Conservation (phyloP, 2,113 vertebrate species). For the Garra rufa region DNA sequence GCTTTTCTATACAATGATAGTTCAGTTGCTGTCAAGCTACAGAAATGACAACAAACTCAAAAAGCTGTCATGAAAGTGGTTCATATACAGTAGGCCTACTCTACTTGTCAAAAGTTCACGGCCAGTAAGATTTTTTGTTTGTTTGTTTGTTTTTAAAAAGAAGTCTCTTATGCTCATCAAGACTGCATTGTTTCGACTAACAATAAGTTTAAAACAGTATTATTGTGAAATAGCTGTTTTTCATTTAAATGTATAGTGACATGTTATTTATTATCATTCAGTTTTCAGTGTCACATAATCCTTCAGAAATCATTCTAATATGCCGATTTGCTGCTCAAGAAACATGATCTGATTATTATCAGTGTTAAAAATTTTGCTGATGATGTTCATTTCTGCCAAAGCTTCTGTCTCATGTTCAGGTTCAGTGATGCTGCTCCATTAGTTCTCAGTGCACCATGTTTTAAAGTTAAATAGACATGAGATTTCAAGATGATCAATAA, state of each 20-base stretch:
- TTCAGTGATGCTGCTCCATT: background rate
- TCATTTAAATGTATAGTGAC: background rate
- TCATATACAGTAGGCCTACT: too few relatives aligned
- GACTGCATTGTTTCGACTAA: background rate
- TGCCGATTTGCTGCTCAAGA: background rate
- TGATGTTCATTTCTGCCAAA: background rate
- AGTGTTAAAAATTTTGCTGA: background rate
- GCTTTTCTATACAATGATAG: background rate
- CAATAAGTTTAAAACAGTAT: background rate
- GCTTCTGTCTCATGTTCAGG: background rate
- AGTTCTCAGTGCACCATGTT: background rate
- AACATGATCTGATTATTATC: background rate
- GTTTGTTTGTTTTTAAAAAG: background rate
- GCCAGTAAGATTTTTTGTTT: background rate
- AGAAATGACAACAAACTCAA: background rate
- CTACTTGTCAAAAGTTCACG: background rate
- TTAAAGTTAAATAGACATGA: background rate
- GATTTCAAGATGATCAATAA: background rate
- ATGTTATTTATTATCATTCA: background rate
- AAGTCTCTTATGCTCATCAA: background rate
- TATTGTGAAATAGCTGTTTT: background rate
- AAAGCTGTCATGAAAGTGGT: background rate
- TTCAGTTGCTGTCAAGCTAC: background rate
- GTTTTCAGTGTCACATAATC: background rate
- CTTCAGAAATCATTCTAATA: background rate